Percentiles rank a stretch among this genome's conserved stretches.
Evolutionary conservation across 2,888 invertebrate genomes (phyloP).

Genomic region (Mesorhabditis sp.): DNA sequence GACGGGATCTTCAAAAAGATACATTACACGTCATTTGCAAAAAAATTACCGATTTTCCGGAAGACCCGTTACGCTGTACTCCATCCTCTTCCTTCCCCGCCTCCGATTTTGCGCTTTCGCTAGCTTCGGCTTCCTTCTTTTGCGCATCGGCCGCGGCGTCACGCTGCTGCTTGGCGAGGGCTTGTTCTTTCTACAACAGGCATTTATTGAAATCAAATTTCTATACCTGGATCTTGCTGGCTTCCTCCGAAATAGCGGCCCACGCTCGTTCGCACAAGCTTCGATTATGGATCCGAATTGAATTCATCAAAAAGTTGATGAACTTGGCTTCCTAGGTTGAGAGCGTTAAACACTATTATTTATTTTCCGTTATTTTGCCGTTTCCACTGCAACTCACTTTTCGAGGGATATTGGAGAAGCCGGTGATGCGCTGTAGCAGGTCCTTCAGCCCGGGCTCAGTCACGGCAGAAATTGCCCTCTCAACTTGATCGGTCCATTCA

Average conservation of each 20-base stretch:
- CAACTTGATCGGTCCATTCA: conserved; percentile 60
- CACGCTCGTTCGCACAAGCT: conserved; percentile 34
- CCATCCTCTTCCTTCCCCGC: too few species aligned
- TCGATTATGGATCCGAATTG: conserved; percentile 29
- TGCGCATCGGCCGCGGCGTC: too few species aligned
- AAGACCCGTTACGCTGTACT: too few species aligned
- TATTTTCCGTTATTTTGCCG: neutral
- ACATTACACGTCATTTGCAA: too few species aligned
- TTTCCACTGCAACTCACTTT: conserved; percentile 23
- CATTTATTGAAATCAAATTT: too few species aligned
- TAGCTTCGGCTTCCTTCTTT: too few species aligned
- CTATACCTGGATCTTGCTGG: conserved; percentile 33
- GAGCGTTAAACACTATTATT: neutral
- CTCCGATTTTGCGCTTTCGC: too few species aligned
- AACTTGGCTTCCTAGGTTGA: conserved; percentile 44
- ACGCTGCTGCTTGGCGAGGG: too few species aligned
- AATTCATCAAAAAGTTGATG: conserved; percentile 52
- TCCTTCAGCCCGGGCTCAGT: conserved; percentile 36
- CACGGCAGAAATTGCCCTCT: conserved; percentile 47
- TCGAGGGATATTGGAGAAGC: conserved; percentile 47
- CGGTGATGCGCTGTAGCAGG: conserved; percentile 36
- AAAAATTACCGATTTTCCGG: too few species aligned
- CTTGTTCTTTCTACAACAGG: too few species aligned
- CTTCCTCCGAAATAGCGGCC: conserved; percentile 41
- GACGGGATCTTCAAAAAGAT: neutral